Evolutionary conservation across 2,888 invertebrate genomes (phyloP).

Genomic region (Teleogryllus oceanicus): DNA sequence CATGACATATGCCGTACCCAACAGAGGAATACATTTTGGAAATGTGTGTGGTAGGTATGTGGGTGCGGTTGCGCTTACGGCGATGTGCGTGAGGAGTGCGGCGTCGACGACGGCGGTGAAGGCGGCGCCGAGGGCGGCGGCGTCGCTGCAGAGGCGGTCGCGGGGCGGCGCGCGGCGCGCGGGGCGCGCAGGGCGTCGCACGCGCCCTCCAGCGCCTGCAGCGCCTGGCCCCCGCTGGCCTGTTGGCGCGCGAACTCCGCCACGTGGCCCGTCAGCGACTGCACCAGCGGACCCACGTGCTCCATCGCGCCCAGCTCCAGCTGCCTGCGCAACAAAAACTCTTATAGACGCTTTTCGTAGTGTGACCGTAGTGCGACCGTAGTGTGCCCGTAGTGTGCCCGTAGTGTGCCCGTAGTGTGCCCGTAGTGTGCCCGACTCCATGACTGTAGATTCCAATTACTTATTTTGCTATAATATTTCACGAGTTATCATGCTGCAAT

Average conservation of each 20-base stretch:
- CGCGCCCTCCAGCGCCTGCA: constrained; percentile 53
- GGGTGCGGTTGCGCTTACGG: constrained; percentile 46
- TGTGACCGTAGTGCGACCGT: too few species aligned
- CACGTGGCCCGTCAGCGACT: constrained; percentile 56
- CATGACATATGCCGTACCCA: too few species aligned
- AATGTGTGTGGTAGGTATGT: too few species aligned
- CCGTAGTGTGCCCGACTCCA: too few species aligned
- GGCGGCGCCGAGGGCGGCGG: constrained; percentile 54
- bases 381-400: too few species aligned
- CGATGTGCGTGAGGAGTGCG: constrained; percentile 57
- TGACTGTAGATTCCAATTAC: too few species aligned
- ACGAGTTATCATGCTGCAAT: too few species aligned
- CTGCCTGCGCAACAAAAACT: constrained; percentile 42
- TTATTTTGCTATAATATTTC: too few species aligned
- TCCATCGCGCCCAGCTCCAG: constrained; percentile 46
- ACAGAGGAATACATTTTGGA: too few species aligned
- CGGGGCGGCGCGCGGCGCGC: constrained; percentile 34
- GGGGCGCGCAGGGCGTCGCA: constrained; percentile 39
- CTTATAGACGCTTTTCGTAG: too few species aligned
- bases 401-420: too few species aligned
- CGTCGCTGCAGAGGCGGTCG: constrained; percentile 46
- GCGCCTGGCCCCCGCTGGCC: constrained; percentile 52
- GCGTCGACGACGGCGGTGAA: constrained; percentile 59
- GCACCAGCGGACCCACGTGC: constrained; percentile 52
- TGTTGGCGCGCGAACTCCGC: constrained; percentile 55